Base-by-base conservation (phyloP, 1,140 invertebrate species). In the Arctopsyche grandis region DNA sequence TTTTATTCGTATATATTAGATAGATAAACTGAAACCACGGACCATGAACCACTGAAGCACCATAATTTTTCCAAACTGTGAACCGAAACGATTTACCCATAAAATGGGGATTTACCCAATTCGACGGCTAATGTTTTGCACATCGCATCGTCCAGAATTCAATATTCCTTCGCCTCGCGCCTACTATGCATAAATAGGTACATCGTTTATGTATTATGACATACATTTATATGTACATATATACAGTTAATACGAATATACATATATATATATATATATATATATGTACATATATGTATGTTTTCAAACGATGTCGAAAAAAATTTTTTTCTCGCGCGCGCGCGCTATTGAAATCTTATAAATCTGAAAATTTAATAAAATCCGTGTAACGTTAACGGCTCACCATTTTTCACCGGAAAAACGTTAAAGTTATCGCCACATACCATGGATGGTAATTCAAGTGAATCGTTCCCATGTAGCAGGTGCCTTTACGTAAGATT, bases 51-150 rank as follows among this genome's bases (percentile, higher is more conserved):
- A 14, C 14, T 29, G 63, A 66, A 66, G 24, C 63, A 66, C 63
- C 63, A 29, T 66, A 66, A 66, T 66, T 66, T 66, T 66, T 66
- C 63, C 63, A 22, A 66, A 66, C 21, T 22, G 63, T 66, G 63
- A 66, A 66, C 63, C 63, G 63, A 66, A 66, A 66, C 63, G 63
- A 66, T 66, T 66, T 66, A 22, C 63, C 63, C 63, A 66, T 66
- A 66, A 66, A 66, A 66, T 9, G n/a, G 63, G 63, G 63, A 66
- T 66, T 66, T 66, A 14, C 24, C 26, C 63, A 66, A 66, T 66
- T 66, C 63, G 22, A 66, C 63, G 63, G 63, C 26, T 66, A 66
- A 66, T 66, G 63, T 66, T 66, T 66, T 66, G 63, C 63, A 66
- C 63, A 66, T 66, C 63, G 63, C 22, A 66, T 66, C 63, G 63